Conservation (phyloP, 2,797 vertebrate species). For the Typhlichthys eigenmanni region DNA sequence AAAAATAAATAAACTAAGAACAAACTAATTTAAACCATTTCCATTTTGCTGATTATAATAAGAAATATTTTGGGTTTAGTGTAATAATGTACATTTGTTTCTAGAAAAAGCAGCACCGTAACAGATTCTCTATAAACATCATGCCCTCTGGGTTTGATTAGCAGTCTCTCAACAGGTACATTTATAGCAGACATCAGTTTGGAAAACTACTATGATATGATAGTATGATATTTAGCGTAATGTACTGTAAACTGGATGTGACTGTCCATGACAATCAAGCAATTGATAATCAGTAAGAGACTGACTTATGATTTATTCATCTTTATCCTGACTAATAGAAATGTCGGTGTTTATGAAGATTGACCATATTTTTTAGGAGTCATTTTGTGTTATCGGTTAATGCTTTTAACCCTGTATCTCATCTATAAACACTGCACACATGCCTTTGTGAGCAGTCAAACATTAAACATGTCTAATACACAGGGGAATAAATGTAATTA, state of each 20-base stretch:
- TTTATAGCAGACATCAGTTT: too few species aligned
- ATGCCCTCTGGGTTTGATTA: too few species aligned
- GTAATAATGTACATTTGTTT: too few species aligned
- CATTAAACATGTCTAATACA: constrained; percentile 33
- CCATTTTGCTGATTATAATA: too few species aligned
- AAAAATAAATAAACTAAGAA: too few species aligned
- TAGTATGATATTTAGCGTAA: constrained; percentile 23
- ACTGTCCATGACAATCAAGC: constrained; percentile 1
- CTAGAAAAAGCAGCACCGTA: too few species aligned
- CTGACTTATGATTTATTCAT: constrained; percentile 36
- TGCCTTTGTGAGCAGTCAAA: background rate
- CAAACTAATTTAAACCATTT: too few species aligned
- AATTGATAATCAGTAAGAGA: constrained; percentile 41
- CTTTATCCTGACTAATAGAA: constrained; percentile 47
- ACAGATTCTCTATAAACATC: too few species aligned
- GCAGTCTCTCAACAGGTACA: too few species aligned
- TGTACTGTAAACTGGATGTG: constrained; percentile 8
- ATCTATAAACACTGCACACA: too few species aligned
- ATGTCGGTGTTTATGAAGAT: constrained; percentile 22
- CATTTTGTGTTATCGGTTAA: constrained; percentile 22
- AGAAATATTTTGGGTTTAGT: too few species aligned
- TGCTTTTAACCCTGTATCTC: constrained; percentile 50
- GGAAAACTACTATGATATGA: too few species aligned
- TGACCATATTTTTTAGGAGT: constrained; percentile 37
- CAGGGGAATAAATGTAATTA: constrained; percentile 37